Evolutionary conservation across 2,888 invertebrate species (phyloP), one percentile per base, ranked within the genome.

Genomic region (Lasioglossum zephyrum): DNA sequence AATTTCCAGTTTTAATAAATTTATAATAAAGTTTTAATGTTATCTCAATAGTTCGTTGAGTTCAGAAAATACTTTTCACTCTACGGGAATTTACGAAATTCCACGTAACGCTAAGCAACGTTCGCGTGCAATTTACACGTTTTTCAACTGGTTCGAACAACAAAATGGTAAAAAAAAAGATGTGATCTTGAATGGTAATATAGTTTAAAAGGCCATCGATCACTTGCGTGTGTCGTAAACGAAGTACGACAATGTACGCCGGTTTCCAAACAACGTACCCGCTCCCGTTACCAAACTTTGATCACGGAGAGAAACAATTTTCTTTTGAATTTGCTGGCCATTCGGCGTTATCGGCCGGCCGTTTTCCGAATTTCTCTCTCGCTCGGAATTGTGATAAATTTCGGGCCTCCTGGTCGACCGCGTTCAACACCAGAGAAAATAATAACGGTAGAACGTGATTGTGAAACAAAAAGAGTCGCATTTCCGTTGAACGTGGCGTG

Each of bases 181-280:
- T 31, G 26, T 60, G 73, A 16, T 81, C 81, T 86, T 73, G 79
- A 83, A 83, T 66, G 78, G 78, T 49, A 79, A 57, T 78, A 75
- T 77, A 84, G 76, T 86, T 84, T 87, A 86, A 81, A 86, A 77
- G 77, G 39, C 78, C 87, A 86, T 84, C 76, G 77, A 84, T 84
- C 86, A 86, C 81, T 69, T 22, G 31, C 49, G 31, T 79, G 39
- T 57, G 87, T 73, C 77, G 36, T 36, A 74, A 79, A 77, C 83
- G 53, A 60, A 39, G 36, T 72, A 74, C 87, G 81, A 72, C 76
- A 69, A 79, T 82, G 77, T 53, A 26, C 74, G 22, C n/a, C 60
- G 85, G n/a, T 73, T 39, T 41, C 49, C 74, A 73, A 85, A 82
- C 77, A 87, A 79, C 73, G 47, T 26, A 53, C n/a, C 69, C 73